phyloP scores from a whole-genome alignment of 2,797 vertebrate species.

The Coilia nasus region DNA sequence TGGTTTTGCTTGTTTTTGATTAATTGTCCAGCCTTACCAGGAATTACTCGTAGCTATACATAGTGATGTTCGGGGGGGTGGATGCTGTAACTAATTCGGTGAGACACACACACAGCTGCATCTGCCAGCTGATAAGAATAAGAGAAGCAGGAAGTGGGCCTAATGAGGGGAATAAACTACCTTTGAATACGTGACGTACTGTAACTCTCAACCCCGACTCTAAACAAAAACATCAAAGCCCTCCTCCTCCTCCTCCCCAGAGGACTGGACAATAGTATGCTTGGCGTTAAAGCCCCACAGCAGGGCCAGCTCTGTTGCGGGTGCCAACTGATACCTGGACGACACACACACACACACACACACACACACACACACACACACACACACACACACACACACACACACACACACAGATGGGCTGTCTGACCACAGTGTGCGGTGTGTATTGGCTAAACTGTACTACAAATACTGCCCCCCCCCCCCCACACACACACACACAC shows the following conservation, averaged over 20 bases:
- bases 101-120: background rate
- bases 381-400: no score
- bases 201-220: background rate
- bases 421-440: background rate
- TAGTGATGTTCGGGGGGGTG: background rate
- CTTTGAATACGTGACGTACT: background rate
- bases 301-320: background rate
- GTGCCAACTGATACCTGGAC: background rate
- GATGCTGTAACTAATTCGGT: background rate
- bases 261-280: background rate
- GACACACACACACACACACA: background rate
- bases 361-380: no score
- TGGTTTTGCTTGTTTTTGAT: no score
- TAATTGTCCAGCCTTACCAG: no score
- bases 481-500: no score
- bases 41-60: no score
- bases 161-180: background rate
- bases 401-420: background rate
- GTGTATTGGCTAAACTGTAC: background rate
- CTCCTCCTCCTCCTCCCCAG: no score
- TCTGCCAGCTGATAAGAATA: background rate
- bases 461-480: slow-evolving; percentile 49
- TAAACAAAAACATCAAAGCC: no score
- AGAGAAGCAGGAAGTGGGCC: background rate
- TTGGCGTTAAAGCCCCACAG: background rate